Base-by-base conservation (phyloP, 2,113 vertebrate species). In the Dipodomys spectabilis region DNA sequence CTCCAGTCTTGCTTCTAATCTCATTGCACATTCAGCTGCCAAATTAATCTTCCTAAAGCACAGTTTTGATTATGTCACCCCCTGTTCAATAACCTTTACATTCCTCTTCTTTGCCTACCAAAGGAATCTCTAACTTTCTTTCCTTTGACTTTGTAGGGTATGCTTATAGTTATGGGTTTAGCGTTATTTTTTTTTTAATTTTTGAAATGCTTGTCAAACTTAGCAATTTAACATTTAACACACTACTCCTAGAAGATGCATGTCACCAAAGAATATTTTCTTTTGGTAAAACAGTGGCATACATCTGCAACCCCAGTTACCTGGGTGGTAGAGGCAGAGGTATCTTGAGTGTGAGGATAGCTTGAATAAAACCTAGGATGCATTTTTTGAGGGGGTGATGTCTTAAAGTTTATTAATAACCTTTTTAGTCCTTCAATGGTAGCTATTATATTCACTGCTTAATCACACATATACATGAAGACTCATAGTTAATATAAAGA, bases 21-120 rank as follows among this genome's bases (percentile, higher is more conserved):
- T 89, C 87, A 62, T 75, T 95, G 44, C 7, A 16, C 45, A 93
- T 87, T 80, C 30, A 45, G 49, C 72, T 95, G 91, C 81, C 91
- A 95, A 96, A 95, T 95, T 95, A 90, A 95, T 96, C 93, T 96
- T 95, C 60, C 73, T 82, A 71, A 90, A 96, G 92, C 79, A 89
- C 39, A 92, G 78, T 39, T 95, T 95, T 95, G 90, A 93, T 96
- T 94, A 87, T 94, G 78, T 88, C 87, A 94, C 74, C 65, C 53
- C 30, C 49, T 85, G 53, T 80, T 94, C 84, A 90, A 35, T 95
- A 90, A 96, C 90, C 93, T 95, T 96, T 93, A 95, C 72, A 93
- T 92, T 53, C 62, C 32, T 94, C 57, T 95, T 93, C 92, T 84
- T 94, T 93, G 53, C 72, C 86, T 92, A 92, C 44, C 72, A 91